A percentile compares a stretch with the other conserved stretches of the same genome.
These are phyloP conservation scores for Drosophila quasianomalipes DNA, from an alignment of 2,888 invertebrate species.

Conservation along the genomic window DNA sequence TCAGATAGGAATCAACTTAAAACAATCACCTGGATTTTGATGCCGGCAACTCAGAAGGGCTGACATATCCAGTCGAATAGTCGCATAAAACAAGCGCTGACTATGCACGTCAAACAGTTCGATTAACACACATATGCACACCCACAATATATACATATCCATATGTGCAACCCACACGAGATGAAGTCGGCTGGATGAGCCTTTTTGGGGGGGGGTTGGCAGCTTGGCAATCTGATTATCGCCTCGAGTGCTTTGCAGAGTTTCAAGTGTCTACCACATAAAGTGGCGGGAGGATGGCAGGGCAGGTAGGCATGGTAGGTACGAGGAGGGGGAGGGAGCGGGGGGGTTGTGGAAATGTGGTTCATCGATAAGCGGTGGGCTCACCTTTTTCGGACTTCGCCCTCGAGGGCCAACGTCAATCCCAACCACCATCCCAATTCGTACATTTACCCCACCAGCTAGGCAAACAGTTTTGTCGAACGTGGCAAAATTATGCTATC, in stretches of 20 bases:
- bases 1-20: conserved; percentile 8
- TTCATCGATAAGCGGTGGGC: conserved; percentile 7
- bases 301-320: background rate
- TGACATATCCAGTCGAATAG: conserved; percentile 50
- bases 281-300: background rate
- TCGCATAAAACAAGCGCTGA: conserved; percentile 65
- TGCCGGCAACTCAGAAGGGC: conserved; percentile 26
- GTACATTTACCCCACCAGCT: background rate
- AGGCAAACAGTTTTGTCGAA: conserved; percentile 40
- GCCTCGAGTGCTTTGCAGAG: conserved; percentile 61
- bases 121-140: conserved; percentile 35
- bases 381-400: conserved; percentile 21
- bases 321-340: too few relatives aligned
- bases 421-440: background rate
- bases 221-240: conserved; percentile 70
- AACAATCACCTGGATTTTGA: conserved; percentile 25
- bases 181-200: too few relatives aligned
- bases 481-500: conserved; percentile 66
- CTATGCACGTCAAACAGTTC: conserved; percentile 58
- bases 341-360: background rate
- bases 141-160: background rate
- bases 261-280: conserved; percentile 31
- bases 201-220: conserved; percentile 4
- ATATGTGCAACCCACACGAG: conserved; percentile 3
- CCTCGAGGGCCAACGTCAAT: background rate